Conservation (phyloP, 2,797 vertebrate genomes). For the Tokudaia tokunoshimensis region DNA sequence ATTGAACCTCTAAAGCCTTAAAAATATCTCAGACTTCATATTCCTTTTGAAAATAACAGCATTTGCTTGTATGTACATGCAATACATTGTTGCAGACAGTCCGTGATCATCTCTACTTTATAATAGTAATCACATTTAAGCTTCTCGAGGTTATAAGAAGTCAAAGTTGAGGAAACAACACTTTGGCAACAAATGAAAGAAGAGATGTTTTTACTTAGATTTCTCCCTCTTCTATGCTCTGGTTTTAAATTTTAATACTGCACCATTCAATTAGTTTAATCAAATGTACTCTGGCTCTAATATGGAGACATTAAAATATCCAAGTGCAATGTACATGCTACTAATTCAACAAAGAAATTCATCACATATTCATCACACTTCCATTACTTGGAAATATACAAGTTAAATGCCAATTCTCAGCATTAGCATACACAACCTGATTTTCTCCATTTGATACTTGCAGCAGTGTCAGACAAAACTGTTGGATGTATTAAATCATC, state of each 20-base stretch:
- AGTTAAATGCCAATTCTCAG: background rate
- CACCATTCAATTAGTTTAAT: background rate
- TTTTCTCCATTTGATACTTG: constrained; percentile 11
- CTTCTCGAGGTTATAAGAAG: background rate
- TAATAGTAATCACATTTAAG: background rate
- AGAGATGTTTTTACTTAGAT: background rate
- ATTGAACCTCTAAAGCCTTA: background rate
- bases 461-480: background rate
- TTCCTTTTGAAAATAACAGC: constrained; percentile 15
- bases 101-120: background rate
- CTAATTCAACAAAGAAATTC: background rate
- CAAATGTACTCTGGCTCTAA: background rate
- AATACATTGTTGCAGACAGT: background rate
- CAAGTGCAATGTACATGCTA: background rate
- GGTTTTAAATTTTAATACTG: background rate
- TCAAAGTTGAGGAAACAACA: background rate
- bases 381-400: background rate
- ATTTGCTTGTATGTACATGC: background rate
- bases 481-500: background rate
- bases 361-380: background rate
- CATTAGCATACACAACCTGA: background rate
- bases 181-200: background rate
- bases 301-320: constrained; percentile 7
- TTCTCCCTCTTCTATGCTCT: background rate
- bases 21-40: background rate